Evolutionary conservation across 2,113 vertebrate species (phyloP).

Genomic region (Piaya cayana): DNA sequence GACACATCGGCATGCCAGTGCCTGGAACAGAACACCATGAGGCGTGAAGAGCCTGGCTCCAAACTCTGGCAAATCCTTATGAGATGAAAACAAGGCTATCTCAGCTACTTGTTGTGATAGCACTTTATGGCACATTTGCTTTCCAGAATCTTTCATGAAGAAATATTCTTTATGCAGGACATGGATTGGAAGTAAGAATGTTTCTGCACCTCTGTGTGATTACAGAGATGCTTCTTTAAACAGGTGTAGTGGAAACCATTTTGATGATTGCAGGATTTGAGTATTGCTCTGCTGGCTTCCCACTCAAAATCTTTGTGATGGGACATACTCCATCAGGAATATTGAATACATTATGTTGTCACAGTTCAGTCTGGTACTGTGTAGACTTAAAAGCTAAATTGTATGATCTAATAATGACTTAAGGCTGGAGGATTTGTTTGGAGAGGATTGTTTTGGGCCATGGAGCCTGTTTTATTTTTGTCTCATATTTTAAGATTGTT

Average conservation of each 20-base stretch:
- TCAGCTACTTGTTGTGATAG: not conserved
- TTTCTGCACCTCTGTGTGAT: fast-evolving
- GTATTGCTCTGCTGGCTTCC: not conserved
- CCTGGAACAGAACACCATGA: not conserved
- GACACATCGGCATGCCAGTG: not conserved
- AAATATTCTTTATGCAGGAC: not conserved
- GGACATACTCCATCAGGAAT: not conserved
- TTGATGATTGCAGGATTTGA: not conserved
- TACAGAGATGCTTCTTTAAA: not conserved
- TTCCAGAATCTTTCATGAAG: not conserved
- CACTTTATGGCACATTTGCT: fast-evolving
- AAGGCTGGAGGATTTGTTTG: not conserved
- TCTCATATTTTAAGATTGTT: not conserved
- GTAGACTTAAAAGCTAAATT: not conserved
- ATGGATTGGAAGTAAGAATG: fast-evolving
- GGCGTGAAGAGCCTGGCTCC: not conserved
- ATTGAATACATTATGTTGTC: not conserved
- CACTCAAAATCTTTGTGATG: not conserved
- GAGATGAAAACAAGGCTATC: not conserved
- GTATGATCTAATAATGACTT: not conserved
- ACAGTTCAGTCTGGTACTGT: not conserved
- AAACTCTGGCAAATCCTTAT: not conserved
- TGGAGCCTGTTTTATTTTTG: not conserved
- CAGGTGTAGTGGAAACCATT: not conserved
- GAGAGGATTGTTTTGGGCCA: not conserved